phyloP scores from a whole-genome alignment of 2,113 vertebrate species.

The Pholis gunnellus region DNA sequence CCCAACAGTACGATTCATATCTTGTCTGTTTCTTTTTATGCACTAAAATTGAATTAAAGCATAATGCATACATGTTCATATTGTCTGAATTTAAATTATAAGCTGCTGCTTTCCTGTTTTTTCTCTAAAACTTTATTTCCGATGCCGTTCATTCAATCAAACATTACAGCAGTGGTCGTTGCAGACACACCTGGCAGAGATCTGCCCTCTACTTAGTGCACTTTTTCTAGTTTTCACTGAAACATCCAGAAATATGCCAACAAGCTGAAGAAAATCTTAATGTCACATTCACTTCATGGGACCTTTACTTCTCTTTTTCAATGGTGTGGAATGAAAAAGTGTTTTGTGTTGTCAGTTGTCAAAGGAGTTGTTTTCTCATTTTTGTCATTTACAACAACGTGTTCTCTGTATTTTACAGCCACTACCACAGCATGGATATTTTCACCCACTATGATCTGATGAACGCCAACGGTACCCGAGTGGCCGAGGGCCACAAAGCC shows the following conservation, averaged over 20 bases:
- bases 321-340: neutral
- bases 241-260: neutral
- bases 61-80: too few relatives aligned
- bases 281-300: neutral
- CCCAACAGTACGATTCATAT: too few relatives aligned
- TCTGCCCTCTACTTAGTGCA: too few relatives aligned
- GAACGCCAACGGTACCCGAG: conserved; percentile 92
- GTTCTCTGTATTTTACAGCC: conserved; percentile 79
- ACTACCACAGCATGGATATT: conserved; percentile 99
- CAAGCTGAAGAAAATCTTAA: neutral
- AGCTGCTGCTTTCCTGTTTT: too few relatives aligned
- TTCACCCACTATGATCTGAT: conserved; percentile 98
- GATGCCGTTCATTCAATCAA: too few relatives aligned
- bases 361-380: neutral
- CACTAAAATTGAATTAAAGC: too few relatives aligned
- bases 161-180: too few relatives aligned
- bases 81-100: too few relatives aligned
- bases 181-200: too few relatives aligned
- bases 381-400: neutral
- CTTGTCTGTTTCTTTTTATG: too few relatives aligned
- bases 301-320: neutral
- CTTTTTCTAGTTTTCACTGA: neutral
- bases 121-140: too few relatives aligned
- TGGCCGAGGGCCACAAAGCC: conserved; percentile 98
- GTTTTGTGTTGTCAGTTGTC: neutral